Base-by-base conservation (phyloP, 1,140 invertebrate genomes). In the Drosophila saltans region DNA sequence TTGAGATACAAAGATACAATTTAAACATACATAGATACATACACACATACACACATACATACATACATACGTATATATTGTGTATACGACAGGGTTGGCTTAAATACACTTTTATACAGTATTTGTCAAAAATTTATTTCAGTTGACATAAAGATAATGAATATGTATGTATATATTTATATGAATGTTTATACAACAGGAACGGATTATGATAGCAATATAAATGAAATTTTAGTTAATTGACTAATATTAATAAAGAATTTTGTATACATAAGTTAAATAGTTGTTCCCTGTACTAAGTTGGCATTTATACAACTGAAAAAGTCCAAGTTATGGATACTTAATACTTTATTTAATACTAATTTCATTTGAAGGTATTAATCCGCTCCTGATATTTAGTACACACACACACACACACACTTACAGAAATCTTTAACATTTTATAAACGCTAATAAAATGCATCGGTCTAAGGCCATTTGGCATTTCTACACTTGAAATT, bases 1-100 rank as follows among this genome's bases (percentile, higher is more conserved):
- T 68, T 81, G 55, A 40, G 52, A 26, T 36, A 36, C 69, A 59
- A 63, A 63, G 36, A 56, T 26, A 52, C 21, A 64, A 60, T 43
- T 3, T 33, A 59, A 24, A 39, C 26, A 26, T 52, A 52, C 16
- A 9, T 16, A 26, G 9, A 26, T 30, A 30, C 28, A 30, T 30
- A 30, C 28, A 30, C 3, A 30, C 28, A 30, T 30, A 26, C 24
- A 26, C 5, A 8, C 5, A 26, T 24, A 24, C 21, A 36, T 8
- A 52, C 24, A 52, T 52, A 52, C 21, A 26, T 52, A 24, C 11
- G 5, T 48, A 48, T 48, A 45, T 3, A 45, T 6, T 58, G 7
- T 26, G 5, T 24, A 24, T 61, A 33, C n/a, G 2, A 11, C 39
- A 26, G 9, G 28, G n/a, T 52, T 30, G 61, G 61, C 3, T 21